Evolutionary conservation across 2,797 vertebrate genomes (phyloP).

Genomic region (Euthynnus affinis): DNA sequence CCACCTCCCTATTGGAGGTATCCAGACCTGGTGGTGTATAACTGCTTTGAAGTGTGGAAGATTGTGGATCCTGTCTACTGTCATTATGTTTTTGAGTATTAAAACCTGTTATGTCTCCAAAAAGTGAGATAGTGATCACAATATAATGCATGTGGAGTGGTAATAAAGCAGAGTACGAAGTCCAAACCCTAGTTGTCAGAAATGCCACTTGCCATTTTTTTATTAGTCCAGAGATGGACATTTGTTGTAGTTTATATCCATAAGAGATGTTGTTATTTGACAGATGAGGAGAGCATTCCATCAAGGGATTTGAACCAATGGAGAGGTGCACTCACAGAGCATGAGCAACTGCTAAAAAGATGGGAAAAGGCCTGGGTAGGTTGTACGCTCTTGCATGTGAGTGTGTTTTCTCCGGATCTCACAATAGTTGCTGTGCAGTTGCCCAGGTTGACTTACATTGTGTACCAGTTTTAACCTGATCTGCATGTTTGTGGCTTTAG

Average conservation of each 20-base stretch:
- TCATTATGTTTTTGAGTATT: neutral
- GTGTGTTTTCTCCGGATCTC: neutral
- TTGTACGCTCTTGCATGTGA: conserved; percentile 43
- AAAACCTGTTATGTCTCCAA: neutral
- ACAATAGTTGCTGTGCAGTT: conserved; percentile 2
- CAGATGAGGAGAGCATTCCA: conserved; percentile 85
- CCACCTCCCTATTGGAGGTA: conserved; percentile 83
- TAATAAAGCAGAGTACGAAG: neutral
- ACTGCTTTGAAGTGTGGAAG: conserved; percentile 2
- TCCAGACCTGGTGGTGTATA: conserved; percentile 16
- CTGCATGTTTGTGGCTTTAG: conserved; percentile 40
- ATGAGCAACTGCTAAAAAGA: conserved; percentile 89
- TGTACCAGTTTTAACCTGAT: conserved; percentile 18
- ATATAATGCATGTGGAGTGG: conserved; percentile 10
- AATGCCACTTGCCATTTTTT: neutral
- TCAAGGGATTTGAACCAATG: conserved; percentile 88
- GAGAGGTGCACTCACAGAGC: conserved; percentile 88
- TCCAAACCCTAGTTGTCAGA: neutral
- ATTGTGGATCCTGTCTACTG: neutral
- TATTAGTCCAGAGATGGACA: neutral
- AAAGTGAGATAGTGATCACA: neutral
- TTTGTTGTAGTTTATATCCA: conserved; percentile 8
- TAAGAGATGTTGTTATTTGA: conserved; percentile 78
- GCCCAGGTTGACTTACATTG: neutral
- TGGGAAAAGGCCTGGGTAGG: conserved; percentile 94